phyloP scores from a whole-genome alignment of 2,888 invertebrate species.

The Hoplodrina ambigua region DNA sequence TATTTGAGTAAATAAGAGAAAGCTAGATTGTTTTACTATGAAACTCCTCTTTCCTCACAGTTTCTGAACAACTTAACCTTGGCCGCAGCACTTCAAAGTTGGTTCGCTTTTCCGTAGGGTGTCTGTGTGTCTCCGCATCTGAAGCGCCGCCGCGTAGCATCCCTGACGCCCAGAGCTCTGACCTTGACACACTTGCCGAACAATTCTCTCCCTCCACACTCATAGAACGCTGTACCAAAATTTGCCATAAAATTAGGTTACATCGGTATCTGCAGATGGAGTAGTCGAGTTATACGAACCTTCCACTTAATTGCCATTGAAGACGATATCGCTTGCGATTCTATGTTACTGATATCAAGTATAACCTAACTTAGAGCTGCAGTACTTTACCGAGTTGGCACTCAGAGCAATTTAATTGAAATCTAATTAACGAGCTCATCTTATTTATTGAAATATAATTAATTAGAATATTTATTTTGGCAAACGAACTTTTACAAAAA shows the following conservation, averaged over 20 bases:
- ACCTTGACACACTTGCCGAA: conserved; percentile 42
- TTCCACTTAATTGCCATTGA: background rate
- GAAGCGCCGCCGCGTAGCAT: conserved; percentile 29
- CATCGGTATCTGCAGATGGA: background rate
- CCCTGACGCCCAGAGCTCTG: conserved; percentile 10
- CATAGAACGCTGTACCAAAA: conserved; percentile 5
- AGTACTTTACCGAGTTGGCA: background rate
- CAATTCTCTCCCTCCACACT: background rate
- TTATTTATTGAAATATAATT: background rate
- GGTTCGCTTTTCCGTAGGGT: conserved; percentile 2
- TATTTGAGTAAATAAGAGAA: background rate
- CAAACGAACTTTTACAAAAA: too few relatives aligned
- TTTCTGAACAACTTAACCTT: conserved; percentile 19
- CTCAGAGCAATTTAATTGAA: background rate
- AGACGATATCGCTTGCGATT: background rate
- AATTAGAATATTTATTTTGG: too few relatives aligned
- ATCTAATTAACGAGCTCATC: background rate
- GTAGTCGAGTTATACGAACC: too few relatives aligned
- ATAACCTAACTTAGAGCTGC: background rate
- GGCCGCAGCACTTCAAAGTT: conserved; percentile 23
- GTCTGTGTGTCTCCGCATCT: conserved; percentile 15
- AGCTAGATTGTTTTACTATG: background rate
- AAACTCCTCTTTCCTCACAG: background rate
- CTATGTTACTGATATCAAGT: background rate
- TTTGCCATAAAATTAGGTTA: conserved; percentile 9